phyloP scores from a whole-genome alignment of 1,140 invertebrate species.

The Acromyrmex echinatior region DNA sequence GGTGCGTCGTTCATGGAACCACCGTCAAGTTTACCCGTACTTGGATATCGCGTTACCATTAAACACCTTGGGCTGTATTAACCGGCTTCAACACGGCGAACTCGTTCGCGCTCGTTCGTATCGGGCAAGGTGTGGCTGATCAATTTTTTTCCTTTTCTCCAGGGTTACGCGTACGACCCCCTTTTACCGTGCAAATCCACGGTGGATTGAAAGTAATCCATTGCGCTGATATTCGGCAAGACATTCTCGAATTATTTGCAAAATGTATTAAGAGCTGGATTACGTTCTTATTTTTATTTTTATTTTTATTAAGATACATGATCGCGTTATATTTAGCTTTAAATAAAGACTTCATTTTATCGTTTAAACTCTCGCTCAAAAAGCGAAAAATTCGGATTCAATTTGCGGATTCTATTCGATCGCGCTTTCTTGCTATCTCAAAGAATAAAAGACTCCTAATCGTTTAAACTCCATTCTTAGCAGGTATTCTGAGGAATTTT shows the following conservation, averaged over 20 bases:
- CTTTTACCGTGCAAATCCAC: constrained; percentile 65
- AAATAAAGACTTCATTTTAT: neutral
- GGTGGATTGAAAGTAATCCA: constrained; percentile 61
- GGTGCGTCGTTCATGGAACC: constrained; percentile 13
- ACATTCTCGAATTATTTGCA: neutral
- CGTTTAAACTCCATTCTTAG: neutral
- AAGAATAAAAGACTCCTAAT: too few species aligned
- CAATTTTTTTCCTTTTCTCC: constrained; percentile 58
- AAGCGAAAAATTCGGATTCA: too few species aligned
- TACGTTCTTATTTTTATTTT: neutral
- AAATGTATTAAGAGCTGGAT: neutral
- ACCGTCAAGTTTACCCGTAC: constrained; percentile 73
- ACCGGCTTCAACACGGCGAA: constrained; percentile 34
- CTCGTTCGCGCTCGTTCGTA: constrained; percentile 46
- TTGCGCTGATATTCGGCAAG: neutral
- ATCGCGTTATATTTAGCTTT: neutral
- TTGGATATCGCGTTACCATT: constrained; percentile 71
- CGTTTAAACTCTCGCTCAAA: neutral
- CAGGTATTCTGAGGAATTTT: neutral
- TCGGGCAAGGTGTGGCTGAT: constrained; percentile 64
- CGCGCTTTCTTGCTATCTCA: too few species aligned
- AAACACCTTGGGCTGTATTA: constrained; percentile 36
- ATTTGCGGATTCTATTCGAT: too few species aligned
- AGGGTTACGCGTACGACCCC: constrained; percentile 63
- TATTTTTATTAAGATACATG: neutral